Base-by-base conservation (phyloP, 2,797 vertebrate genomes). In the Salmo trutta region DNA sequence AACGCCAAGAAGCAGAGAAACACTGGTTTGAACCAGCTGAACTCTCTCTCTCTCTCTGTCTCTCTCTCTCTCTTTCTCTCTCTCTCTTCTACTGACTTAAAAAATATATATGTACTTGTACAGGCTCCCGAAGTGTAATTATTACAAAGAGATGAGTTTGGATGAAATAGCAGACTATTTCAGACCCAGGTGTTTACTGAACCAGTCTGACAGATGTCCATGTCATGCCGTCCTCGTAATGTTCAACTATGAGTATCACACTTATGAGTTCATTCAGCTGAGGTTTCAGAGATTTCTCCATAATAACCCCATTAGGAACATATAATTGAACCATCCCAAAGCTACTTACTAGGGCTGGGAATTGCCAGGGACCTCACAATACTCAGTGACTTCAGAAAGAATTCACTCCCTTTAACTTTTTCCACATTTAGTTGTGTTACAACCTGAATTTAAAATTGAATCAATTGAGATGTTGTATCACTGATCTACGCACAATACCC, bases 81-180 rank as follows among this genome's bases (percentile, higher is more conserved):
- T 83, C 81, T 84, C 87, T 85, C 91, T 88, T 89, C 92, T 92
- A 89, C 83, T 76, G 89, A 92, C 85, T 95, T 91, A 94, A 94
- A 91, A 33, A 33, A 36, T 1, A 33, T 1, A 93, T 92, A 17
- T 36, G 19, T 16, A 69, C 88, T 54, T 94, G 88, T 94, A 93
- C 88, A 91, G 86, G 91, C 86, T 91, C 83, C 79, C 62, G 53
- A 85, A 79, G 72, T 89, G 83, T 90, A 71, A 79, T 93, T 94
- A 86, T 64, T 90, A 89, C 82, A 83, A 85, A 68, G 62, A 21
- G 12, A 21, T 65, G 62, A 31, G 27, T 19, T 7, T 47, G 10
- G 8, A 33, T 67, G 65, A 67, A 67, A 47, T 47, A 67, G 65
- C 16, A 21, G 10, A 67, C 29, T 21, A 31, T 19, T n/a, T 16